Conservation (phyloP, 2,797 vertebrate genomes). For the Argentina silus region DNA sequence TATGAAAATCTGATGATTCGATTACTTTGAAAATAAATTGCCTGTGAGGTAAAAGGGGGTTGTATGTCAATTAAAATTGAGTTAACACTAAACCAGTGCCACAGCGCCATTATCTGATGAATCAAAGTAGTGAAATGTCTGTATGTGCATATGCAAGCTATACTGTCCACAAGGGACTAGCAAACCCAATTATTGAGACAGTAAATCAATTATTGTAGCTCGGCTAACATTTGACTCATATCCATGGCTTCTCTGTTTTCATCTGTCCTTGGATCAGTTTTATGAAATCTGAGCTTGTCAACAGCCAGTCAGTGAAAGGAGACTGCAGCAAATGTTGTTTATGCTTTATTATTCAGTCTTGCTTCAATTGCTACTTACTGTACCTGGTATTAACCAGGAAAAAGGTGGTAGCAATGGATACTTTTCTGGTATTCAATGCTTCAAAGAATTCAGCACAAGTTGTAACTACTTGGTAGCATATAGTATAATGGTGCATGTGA, state of each 20-base stretch:
- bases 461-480: too few species aligned
- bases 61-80: slow-evolving; percentile 9
- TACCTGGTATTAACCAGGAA: too few species aligned
- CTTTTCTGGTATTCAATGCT: too few species aligned
- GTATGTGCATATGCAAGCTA: neutral
- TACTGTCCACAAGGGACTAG: neutral
- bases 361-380: too few species aligned
- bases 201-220: neutral
- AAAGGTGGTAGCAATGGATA: too few species aligned
- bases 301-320: neutral
- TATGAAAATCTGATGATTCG: too few species aligned
- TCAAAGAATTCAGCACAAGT: too few species aligned
- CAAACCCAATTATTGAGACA: slow-evolving; percentile 4
- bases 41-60: neutral
- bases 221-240: neutral
- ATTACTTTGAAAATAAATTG: neutral
- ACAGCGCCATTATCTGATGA: neutral
- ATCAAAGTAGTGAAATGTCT: neutral
- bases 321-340: neutral
- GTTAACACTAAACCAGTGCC: slow-evolving; percentile 2
- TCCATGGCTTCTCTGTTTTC: neutral
- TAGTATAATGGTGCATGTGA: too few species aligned
- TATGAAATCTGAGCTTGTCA: neutral
- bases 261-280: neutral
- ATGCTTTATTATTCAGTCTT: too few species aligned